A percentile compares a stretch with the other conserved stretches of the same genome.
Conservation (phyloP, 2,888 invertebrate genomes). For the Antheraea yamamai region DNA sequence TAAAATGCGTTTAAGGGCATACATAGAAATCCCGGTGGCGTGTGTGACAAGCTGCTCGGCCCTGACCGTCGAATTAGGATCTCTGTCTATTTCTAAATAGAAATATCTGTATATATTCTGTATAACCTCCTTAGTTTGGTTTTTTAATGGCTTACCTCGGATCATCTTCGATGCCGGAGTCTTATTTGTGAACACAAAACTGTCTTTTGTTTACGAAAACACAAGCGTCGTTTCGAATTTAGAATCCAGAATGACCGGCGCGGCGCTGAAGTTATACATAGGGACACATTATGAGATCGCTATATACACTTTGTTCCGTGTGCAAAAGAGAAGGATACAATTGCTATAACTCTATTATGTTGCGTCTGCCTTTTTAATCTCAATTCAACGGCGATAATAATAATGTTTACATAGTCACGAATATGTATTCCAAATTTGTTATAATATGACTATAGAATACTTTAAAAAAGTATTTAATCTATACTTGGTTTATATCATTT, state of each 20-base stretch:
- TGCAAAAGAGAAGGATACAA: constrained; percentile 28
- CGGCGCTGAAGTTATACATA: constrained; percentile 22
- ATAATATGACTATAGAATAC: no score
- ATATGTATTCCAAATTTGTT: no score
- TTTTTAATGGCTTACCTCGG: constrained; percentile 43
- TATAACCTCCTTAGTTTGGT: constrained; percentile 44
- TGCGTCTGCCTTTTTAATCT: neutral
- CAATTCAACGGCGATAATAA: neutral
- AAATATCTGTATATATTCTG: constrained; percentile 44
- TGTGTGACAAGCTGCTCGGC: constrained; percentile 44
- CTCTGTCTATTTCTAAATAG: constrained; percentile 42
- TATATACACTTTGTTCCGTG: constrained; percentile 18
- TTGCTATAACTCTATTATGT: neutral
- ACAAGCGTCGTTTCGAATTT: constrained; percentile 43
- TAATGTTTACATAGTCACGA: no score
- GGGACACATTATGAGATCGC: constrained; percentile 23
- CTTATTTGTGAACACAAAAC: constrained; percentile 32
- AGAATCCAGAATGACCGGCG: constrained; percentile 37
- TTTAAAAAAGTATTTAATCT: no score
- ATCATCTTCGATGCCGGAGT: constrained; percentile 41
- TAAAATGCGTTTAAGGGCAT: constrained; percentile 39
- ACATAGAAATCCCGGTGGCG: constrained; percentile 44
- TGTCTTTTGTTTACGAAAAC: constrained; percentile 27
- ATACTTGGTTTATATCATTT: no score
- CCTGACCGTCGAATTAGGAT: constrained; percentile 43